Evolutionary conservation across 2,888 invertebrate genomes (phyloP).

Genomic region (Hartigia nigra): DNA sequence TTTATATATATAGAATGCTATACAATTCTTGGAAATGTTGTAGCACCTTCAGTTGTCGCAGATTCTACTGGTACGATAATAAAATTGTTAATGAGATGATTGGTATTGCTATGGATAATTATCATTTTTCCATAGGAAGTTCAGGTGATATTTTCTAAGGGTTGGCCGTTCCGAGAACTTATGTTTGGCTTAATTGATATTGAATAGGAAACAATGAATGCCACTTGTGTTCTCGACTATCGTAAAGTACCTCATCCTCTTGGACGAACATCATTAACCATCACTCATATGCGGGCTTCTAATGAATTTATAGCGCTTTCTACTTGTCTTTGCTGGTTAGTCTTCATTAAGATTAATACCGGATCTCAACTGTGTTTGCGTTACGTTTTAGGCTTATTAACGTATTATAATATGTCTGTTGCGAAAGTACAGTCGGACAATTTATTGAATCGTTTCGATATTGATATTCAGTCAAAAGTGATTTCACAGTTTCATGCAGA

Average conservation of each 20-base stretch:
- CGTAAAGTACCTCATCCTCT: slow-evolving; percentile 1
- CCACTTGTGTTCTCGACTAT: background rate
- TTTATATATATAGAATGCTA: background rate
- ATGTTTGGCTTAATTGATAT: background rate
- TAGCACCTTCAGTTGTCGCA: background rate
- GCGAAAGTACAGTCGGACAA: background rate
- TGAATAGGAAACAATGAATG: background rate
- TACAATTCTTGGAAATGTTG: background rate
- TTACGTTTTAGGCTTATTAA: background rate
- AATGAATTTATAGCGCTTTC: slow-evolving; percentile 44
- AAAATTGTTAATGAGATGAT: background rate
- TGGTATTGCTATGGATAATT: background rate
- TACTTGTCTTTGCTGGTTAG: slow-evolving; percentile 28
- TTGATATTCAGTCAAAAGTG: background rate
- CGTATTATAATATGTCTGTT: background rate
- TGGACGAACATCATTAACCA: slow-evolving; percentile 6
- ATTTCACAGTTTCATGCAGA: background rate
- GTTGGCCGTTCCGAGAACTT: background rate
- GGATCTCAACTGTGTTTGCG: slow-evolving; percentile 17
- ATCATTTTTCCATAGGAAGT: background rate
- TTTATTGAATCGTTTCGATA: background rate
- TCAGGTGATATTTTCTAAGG: background rate
- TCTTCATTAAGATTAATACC: slow-evolving; percentile 36
- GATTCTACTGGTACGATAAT: background rate
- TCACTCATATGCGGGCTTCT: slow-evolving; percentile 32